phyloP scores from a whole-genome alignment of 2,113 vertebrate genomes.

The Pampusana beccarii region DNA sequence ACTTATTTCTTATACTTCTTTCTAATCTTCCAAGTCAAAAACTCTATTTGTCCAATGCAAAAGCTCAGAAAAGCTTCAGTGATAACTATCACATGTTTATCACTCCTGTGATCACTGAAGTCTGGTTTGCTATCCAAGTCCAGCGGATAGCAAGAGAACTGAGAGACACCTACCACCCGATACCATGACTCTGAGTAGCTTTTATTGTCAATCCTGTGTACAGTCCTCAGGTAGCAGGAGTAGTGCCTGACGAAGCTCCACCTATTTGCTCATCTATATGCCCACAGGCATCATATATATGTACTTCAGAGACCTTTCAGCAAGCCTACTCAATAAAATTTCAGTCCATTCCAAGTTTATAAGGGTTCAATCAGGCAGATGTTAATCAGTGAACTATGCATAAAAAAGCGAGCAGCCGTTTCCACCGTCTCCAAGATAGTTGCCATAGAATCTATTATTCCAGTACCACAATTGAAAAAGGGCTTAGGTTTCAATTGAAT shows the following conservation, averaged over 20 bases:
- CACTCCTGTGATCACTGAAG: neutral
- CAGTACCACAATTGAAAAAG: slow-evolving; percentile 54
- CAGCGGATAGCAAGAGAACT: neutral
- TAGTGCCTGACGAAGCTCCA: neutral
- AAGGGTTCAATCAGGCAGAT: slow-evolving; percentile 68
- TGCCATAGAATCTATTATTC: slow-evolving; percentile 60
- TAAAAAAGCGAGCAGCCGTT: slow-evolving; percentile 69
- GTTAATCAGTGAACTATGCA: slow-evolving; percentile 65
- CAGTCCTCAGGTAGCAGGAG: neutral
- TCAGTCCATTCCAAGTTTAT: slow-evolving; percentile 56
- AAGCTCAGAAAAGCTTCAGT: neutral
- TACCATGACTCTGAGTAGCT: neutral
- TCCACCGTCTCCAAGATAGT: slow-evolving; percentile 70
- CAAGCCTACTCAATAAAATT: slow-evolving; percentile 53
- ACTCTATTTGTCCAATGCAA: neutral
- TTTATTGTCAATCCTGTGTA: neutral
- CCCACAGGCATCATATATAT: neutral
- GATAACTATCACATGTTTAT: neutral
- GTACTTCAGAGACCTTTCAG: slow-evolving; percentile 61
- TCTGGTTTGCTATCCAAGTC: neutral
- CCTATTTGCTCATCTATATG: neutral
- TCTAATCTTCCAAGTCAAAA: neutral
- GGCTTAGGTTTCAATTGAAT: slow-evolving; percentile 55
- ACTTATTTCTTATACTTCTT: no score
- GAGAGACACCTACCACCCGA: neutral